phyloP scores from a whole-genome alignment of 37 sponge, comb jelly and placozoan genomes.

The Halisarca cf. caerulea region DNA sequence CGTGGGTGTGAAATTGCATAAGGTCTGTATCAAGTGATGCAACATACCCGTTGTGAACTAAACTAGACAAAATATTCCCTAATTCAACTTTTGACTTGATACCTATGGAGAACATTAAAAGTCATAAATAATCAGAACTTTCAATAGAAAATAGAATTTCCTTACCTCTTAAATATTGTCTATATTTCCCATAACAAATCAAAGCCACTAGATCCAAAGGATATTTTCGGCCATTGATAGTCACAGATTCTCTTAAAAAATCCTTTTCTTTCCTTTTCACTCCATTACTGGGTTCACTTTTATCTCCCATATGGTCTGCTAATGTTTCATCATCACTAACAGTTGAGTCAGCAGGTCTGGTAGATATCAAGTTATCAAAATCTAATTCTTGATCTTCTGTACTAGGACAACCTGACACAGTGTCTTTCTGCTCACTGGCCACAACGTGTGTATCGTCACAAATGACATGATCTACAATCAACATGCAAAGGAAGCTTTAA shows the following conservation, averaged over 20 bases:
- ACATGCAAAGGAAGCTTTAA: too few relatives aligned
- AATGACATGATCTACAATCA: too few relatives aligned
- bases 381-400: background rate
- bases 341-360: background rate
- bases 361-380: background rate
- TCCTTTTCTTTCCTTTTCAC: background rate
- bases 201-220: constrained; percentile 30
- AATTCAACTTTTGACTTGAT: background rate
- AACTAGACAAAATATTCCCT: background rate
- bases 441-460: background rate
- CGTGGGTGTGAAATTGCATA: too few relatives aligned
- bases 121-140: background rate
- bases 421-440: background rate
- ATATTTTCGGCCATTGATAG: constrained; percentile 8
- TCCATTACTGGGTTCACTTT: background rate
- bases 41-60: constrained; percentile 20
- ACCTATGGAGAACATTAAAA: background rate
- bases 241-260: constrained; percentile 11
- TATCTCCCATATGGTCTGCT: background rate
- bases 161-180: constrained; percentile 21
- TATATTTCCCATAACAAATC: constrained; percentile 37
- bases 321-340: constrained; percentile 4
- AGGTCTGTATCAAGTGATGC: background rate
- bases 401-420: too few relatives aligned
- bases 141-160: background rate